Conservation (phyloP, 2,888 invertebrate genomes). For the Euspilapteryx auroguttella region DNA sequence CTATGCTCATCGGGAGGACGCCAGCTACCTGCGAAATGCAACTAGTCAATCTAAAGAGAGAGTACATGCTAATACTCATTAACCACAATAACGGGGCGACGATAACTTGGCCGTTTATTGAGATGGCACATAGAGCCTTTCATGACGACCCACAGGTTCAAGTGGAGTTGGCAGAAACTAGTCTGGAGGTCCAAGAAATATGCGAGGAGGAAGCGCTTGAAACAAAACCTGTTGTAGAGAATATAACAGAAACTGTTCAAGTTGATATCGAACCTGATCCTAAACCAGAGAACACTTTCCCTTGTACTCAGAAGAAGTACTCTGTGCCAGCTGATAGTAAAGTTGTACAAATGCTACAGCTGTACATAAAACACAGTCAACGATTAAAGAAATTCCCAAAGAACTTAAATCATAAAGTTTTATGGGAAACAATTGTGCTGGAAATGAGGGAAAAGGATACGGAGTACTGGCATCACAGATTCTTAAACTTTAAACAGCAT, state of each 20-base stretch:
- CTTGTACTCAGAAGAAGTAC: constrained; percentile 7
- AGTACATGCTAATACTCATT: constrained; percentile 19
- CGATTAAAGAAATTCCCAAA: constrained; percentile 15
- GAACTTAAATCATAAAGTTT: constrained; percentile 21
- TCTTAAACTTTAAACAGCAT: constrained; percentile 42
- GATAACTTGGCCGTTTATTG: constrained; percentile 25
- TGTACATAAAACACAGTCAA: constrained; percentile 32
- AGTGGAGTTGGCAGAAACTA: neutral
- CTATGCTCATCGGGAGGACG: constrained; percentile 30
- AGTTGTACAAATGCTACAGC: constrained; percentile 28
- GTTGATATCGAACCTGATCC: too few relatives aligned
- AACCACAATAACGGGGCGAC: constrained; percentile 19
- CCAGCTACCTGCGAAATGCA: constrained; percentile 26
- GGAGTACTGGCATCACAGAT: constrained; percentile 43
- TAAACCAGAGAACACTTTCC: neutral
- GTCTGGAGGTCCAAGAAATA: too few relatives aligned
- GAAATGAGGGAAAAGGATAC: constrained; percentile 34
- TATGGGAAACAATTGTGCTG: constrained; percentile 38
- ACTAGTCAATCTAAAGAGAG: constrained; percentile 20
- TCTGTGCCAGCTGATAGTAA: constrained; percentile 18
- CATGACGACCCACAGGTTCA: constrained; percentile 17
- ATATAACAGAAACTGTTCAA: neutral
- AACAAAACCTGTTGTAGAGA: neutral
- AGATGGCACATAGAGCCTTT: constrained; percentile 34
- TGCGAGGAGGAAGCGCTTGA: too few relatives aligned